Percentiles rank a stretch among this genome's conserved stretches.
phyloP scores from a whole-genome alignment of 2,797 vertebrate genomes.

The Rhincodon typus region DNA sequence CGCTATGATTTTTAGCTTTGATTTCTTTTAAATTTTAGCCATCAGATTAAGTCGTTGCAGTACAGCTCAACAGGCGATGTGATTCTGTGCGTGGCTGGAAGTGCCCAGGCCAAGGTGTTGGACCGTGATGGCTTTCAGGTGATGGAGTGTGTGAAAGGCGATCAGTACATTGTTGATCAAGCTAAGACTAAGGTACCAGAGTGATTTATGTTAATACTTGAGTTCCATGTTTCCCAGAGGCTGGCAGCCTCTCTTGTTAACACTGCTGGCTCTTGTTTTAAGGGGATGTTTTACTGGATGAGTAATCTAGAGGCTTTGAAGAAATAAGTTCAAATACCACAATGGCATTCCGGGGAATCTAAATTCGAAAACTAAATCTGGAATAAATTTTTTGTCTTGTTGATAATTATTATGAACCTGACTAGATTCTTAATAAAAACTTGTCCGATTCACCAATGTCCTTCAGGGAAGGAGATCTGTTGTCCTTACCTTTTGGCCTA shows the following conservation, averaged over 20 bases:
- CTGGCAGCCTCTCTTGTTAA: no score
- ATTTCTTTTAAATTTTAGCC: conserved; percentile 54
- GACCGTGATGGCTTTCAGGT: conserved; percentile 95
- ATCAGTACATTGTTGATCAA: conserved; percentile 98
- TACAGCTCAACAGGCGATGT: conserved; percentile 92
- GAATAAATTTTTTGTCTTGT: no score
- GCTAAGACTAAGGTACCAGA: conserved; percentile 85
- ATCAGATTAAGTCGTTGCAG: conserved; percentile 87
- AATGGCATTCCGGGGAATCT: no score
- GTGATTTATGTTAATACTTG: not conserved
- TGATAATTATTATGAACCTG: no score
- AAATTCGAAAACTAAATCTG: no score
- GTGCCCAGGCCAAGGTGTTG: conserved; percentile 90
- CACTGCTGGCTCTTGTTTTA: no score
- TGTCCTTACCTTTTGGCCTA: no score
- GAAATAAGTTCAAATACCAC: no score
- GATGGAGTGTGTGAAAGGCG: conserved; percentile 92
- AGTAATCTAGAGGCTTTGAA: no score
- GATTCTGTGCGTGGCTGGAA: conserved; percentile 88
- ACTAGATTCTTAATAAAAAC: not conserved
- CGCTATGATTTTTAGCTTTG: conserved; percentile 33
- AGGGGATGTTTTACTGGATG: no score
- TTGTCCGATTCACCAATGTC: not conserved
- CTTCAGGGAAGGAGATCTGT: no score
- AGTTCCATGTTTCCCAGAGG: not conserved